These are phyloP conservation scores for Himalopsyche phryganea DNA, from an alignment of 1,140 invertebrate genomes.

Conservation along the genomic window DNA sequence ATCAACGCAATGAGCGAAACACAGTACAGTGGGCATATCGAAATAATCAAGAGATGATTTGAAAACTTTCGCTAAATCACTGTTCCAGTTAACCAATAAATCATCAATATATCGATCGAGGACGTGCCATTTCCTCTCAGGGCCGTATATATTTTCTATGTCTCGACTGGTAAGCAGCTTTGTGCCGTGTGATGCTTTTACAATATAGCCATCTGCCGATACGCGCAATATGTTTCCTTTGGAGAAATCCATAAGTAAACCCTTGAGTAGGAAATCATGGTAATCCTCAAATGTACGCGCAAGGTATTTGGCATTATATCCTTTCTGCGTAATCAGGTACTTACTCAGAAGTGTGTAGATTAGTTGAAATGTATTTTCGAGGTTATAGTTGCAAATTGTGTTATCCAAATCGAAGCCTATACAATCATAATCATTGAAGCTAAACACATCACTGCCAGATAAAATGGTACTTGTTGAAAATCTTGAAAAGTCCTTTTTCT, in stretches of 20 bases:
- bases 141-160: conserved; percentile 62
- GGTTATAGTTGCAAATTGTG: conserved; percentile 66
- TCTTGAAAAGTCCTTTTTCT: conserved; percentile 29
- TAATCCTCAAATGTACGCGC: conserved; percentile 54
- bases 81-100: conserved; percentile 61
- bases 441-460: conserved; percentile 41
- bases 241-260: conserved; percentile 70
- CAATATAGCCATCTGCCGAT: conserved; percentile 58
- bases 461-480: conserved; percentile 41
- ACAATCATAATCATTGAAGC: conserved; percentile 67
- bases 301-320: conserved; percentile 56
- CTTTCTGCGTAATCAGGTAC: conserved; percentile 61
- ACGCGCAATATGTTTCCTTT: conserved; percentile 71
- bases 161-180: conserved; percentile 55
- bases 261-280: conserved; percentile 68
- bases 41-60: conserved; percentile 73
- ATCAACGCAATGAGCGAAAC: conserved; percentile 72
- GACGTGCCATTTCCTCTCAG: conserved; percentile 57
- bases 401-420: conserved; percentile 81
- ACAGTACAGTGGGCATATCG: conserved; percentile 65
- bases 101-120: conserved; percentile 55
- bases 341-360: conserved; percentile 62
- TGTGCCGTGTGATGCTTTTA: conserved; percentile 69
- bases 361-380: conserved; percentile 59
- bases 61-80: conserved; percentile 57